Conservation (phyloP, 2,888 invertebrate species). For the Scaeva pyrastri region DNA sequence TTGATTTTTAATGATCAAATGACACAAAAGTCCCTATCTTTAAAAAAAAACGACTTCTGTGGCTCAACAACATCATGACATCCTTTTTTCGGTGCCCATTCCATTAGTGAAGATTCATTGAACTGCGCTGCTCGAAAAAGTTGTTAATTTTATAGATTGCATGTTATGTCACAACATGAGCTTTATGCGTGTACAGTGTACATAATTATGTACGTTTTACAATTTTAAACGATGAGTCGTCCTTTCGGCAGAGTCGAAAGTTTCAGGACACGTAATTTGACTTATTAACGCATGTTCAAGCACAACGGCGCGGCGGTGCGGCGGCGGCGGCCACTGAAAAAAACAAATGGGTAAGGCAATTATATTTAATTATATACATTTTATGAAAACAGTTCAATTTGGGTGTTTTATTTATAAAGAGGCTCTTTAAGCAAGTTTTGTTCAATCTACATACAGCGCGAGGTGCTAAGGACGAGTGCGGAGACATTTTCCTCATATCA, state of each 20-base stretch:
- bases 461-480: too few species aligned
- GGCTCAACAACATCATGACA: background rate
- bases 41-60: background rate
- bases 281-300: conserved; percentile 60
- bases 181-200: background rate
- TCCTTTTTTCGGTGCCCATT: background rate
- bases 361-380: background rate
- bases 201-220: background rate
- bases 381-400: conserved; percentile 1
- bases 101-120: background rate
- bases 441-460: background rate
- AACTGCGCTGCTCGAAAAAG: conserved; percentile 7
- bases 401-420: background rate
- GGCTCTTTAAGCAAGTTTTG: background rate
- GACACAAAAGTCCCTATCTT: background rate
- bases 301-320: background rate
- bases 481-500: too few species aligned
- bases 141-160: conserved; percentile 19
- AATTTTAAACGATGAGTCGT: background rate
- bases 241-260: background rate
- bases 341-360: background rate
- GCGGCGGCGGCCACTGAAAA: background rate
- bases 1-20: background rate
- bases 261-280: conserved; percentile 61
- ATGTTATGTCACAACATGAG: conserved; percentile 7